A percentile compares a stretch with the other conserved stretches of the same genome.
Evolutionary conservation across 2,888 invertebrate species (phyloP).

Genomic region (Endomychus coccineus): DNA sequence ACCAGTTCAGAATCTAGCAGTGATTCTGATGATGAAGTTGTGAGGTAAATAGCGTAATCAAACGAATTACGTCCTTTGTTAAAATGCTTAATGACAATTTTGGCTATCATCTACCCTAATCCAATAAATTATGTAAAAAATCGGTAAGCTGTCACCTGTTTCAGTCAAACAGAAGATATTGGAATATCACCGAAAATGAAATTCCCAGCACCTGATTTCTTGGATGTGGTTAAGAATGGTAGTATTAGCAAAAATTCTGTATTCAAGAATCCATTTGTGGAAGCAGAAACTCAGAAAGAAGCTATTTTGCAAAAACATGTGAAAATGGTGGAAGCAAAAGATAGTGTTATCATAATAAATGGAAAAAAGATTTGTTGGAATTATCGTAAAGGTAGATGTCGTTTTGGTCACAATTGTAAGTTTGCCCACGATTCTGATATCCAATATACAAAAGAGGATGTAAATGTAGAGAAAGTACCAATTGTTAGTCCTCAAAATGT

Average conservation of each 20-base stretch:
- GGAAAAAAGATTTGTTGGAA: conserved; percentile 91
- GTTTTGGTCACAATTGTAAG: conserved; percentile 87
- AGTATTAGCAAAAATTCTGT: conserved; percentile 59
- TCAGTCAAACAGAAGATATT: conserved; percentile 32
- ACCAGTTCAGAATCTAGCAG: conserved; percentile 47
- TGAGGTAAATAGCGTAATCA: conserved; percentile 39
- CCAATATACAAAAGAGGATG: conserved; percentile 54
- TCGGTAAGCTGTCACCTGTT: conserved; percentile 41
- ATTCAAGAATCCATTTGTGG: conserved; percentile 79
- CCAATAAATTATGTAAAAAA: conserved; percentile 31
- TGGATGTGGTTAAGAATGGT: too few relatives aligned
- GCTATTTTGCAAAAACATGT: conserved; percentile 83
- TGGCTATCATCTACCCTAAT: background rate
- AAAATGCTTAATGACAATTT: conserved; percentile 5
- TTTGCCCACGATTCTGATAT: conserved; percentile 87
- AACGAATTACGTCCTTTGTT: conserved; percentile 12
- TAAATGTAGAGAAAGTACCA: conserved; percentile 49
- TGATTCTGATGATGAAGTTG: conserved; percentile 36
- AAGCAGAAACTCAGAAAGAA: conserved; percentile 78
- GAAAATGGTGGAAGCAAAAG: conserved; percentile 75
- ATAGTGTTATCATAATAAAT: conserved; percentile 66
- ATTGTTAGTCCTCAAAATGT: conserved; percentile 31
- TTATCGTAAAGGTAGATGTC: conserved; percentile 81
- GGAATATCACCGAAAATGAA: conserved; percentile 37
- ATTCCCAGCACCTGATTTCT: conserved; percentile 59